These are phyloP conservation scores for Theodoxus fluviatilis DNA, from an alignment of 2,888 invertebrate genomes.

Conservation along the genomic window DNA sequence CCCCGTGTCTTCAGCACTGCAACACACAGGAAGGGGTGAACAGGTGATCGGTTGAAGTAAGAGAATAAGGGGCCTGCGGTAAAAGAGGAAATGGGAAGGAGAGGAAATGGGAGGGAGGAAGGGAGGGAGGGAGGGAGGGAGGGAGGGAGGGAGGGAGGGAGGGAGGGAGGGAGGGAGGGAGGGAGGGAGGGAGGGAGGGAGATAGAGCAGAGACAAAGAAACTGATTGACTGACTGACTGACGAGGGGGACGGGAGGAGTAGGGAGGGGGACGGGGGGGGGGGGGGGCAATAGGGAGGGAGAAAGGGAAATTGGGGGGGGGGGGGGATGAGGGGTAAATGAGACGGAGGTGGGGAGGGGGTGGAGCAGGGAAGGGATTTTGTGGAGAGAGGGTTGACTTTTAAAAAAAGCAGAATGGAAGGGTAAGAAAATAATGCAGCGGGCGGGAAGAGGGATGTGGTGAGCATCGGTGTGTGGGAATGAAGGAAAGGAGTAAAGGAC, in stretches of 20 bases:
- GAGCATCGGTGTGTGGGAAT: not conserved
- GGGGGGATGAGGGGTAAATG: not conserved
- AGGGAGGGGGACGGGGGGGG: not conserved
- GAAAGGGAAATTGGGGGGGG: not conserved
- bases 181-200: not conserved
- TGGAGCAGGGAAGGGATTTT: not conserved
- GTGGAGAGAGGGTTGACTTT: not conserved
- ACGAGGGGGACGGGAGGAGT: not conserved
- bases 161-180: not conserved
- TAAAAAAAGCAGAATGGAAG: not conserved
- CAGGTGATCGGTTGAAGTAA: too few relatives aligned
- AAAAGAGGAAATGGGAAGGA: too few relatives aligned
- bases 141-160: not conserved
- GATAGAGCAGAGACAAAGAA: not conserved
- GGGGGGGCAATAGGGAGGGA: not conserved
- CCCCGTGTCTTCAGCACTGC: too few relatives aligned
- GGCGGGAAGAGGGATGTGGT: not conserved
- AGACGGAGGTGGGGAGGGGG: conserved; percentile 2
- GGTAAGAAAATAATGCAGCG: not conserved
- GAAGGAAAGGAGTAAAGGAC: not conserved
- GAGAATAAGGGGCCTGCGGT: too few relatives aligned
- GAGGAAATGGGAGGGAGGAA: not conserved
- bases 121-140: not conserved
- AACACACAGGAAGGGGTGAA: too few relatives aligned
- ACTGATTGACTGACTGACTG: not conserved